Percentiles rank a stretch among this genome's conserved stretches.
phyloP scores from a whole-genome alignment of 64 coral and sea anemone species.

The Trachythela sp. region DNA sequence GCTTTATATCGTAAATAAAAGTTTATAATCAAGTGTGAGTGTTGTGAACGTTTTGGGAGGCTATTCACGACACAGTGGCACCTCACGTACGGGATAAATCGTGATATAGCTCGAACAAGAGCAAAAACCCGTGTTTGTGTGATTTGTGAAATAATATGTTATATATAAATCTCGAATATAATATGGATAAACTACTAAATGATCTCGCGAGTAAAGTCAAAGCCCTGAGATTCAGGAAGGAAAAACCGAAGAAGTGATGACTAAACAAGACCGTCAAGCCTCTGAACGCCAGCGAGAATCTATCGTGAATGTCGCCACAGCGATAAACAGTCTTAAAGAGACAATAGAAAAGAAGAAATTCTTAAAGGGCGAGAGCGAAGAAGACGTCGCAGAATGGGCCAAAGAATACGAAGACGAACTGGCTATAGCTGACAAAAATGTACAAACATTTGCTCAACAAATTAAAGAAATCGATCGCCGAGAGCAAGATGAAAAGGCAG shows the following conservation, averaged over 20 bases:
- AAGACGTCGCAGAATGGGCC: constrained; percentile 34
- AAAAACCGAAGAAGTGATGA: constrained; percentile 37
- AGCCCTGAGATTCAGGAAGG: constrained; percentile 18
- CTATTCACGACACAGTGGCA: constrained; percentile 11
- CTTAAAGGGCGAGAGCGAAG: constrained; percentile 45
- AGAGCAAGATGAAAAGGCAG: constrained; percentile 5
- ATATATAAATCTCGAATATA: neutral
- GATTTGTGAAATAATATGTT: neutral
- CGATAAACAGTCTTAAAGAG: constrained; percentile 20
- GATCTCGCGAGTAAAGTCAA: constrained; percentile 35
- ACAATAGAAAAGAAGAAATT: constrained; percentile 45
- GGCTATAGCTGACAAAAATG: neutral
- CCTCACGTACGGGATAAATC: neutral
- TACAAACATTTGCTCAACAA: neutral
- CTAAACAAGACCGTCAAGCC: constrained; percentile 35
- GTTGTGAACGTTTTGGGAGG: too few relatives aligned
- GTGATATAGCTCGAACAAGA: neutral
- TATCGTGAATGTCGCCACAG: neutral
- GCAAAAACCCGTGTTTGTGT: neutral
- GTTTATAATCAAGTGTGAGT: too few relatives aligned
- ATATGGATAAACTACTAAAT: constrained; percentile 28
- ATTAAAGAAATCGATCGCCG: constrained; percentile 19
- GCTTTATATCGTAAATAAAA: too few relatives aligned
- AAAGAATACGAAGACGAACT: constrained; percentile 25
- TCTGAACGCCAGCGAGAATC: constrained; percentile 15